Conservation (phyloP, 2,888 invertebrate genomes). For the Strigamia maritima region DNA sequence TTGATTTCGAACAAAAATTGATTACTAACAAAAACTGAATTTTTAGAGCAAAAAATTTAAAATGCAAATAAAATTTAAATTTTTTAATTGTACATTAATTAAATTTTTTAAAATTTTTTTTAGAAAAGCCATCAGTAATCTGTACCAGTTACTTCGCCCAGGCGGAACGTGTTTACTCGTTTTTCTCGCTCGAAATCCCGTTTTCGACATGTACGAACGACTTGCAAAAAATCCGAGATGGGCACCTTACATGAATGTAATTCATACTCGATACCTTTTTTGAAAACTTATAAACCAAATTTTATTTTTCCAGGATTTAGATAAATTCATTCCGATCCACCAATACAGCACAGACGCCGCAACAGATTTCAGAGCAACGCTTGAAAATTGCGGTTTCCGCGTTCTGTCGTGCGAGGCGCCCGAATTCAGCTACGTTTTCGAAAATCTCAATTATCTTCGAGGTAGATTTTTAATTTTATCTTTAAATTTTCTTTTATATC, state of each 20-base stretch:
- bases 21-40: no score
- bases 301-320: no score
- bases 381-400: conserved; percentile 62
- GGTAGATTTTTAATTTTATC: conserved; percentile 53
- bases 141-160: conserved; percentile 63
- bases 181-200: conserved; percentile 66
- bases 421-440: conserved; percentile 60
- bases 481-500: neutral
- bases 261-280: no score
- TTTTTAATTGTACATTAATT: neutral
- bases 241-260: conserved; percentile 62
- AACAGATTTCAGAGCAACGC: conserved; percentile 58
- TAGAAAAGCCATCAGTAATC: conserved; percentile 63
- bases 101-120: conserved; percentile 42
- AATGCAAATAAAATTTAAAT: no score
- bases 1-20: no score
- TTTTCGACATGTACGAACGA: conserved; percentile 66
- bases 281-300: no score
- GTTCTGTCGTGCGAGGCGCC: conserved; percentile 61
- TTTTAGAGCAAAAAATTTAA: no score
- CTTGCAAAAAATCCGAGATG: conserved; percentile 62
- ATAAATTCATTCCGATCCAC: conserved; percentile 66
- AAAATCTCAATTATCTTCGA: conserved; percentile 59
- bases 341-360: conserved; percentile 63
- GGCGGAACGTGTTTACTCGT: conserved; percentile 67